These are phyloP conservation scores for Halyomorpha halys DNA, from an alignment of 1,140 invertebrate genomes.

Conservation along the genomic window DNA sequence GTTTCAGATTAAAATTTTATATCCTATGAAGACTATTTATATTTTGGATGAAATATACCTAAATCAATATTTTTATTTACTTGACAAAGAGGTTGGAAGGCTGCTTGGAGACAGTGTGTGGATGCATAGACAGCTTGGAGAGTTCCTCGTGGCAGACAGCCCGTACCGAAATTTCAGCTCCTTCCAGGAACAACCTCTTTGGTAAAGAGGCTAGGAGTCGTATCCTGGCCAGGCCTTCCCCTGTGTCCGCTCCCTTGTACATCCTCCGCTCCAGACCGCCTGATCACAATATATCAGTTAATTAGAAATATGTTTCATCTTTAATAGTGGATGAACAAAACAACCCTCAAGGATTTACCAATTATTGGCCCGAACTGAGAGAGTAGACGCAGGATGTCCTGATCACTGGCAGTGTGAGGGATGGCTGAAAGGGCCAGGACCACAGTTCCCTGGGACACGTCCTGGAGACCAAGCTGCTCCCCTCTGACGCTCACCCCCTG, in stretches of 20 bases:
- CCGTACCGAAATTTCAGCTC: constrained; percentile 18
- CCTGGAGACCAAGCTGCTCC: constrained; percentile 3
- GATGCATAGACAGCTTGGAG: constrained; percentile 20
- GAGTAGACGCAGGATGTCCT: constrained; percentile 11
- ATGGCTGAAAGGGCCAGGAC: constrained; percentile 24
- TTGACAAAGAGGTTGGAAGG: constrained; percentile 14
- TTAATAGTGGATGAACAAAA: too few species aligned
- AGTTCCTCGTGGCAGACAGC: constrained; percentile 24
- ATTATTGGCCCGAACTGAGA: constrained; percentile 25
- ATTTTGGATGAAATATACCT: too few species aligned
- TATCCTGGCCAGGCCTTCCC: constrained; percentile 37
- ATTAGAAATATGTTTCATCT: too few species aligned
- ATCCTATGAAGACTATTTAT: too few species aligned
- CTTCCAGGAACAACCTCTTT: constrained; percentile 26
- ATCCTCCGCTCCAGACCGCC: constrained; percentile 37
- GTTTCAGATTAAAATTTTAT: too few species aligned
- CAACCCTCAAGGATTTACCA: constrained; percentile 7
- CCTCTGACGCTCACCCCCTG: constrained; percentile 8
- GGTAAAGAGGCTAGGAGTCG: constrained; percentile 25
- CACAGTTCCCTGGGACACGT: constrained; percentile 25
- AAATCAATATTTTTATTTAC: neutral
- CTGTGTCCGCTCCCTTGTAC: constrained; percentile 39
- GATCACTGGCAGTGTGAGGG: constrained; percentile 21
- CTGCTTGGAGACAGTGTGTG: neutral
- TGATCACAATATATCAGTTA: constrained; percentile 25